Evolutionary conservation across 2,113 vertebrate genomes (phyloP).

Genomic region (Paedocypris sp.): DNA sequence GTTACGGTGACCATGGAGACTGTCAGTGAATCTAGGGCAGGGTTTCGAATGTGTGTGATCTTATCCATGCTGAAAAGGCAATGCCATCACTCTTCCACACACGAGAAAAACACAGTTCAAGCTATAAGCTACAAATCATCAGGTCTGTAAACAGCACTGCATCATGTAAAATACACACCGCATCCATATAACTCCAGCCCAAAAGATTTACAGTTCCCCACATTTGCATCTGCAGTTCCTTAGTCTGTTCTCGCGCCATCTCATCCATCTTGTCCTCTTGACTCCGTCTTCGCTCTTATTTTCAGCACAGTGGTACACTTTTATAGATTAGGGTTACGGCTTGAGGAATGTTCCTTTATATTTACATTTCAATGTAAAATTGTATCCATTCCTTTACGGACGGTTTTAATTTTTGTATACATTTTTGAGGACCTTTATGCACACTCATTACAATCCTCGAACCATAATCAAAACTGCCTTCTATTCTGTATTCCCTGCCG

Average conservation of each 20-base stretch:
- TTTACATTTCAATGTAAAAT: too few relatives aligned
- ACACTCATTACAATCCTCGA: too few relatives aligned
- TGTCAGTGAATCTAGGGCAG: slow-evolving; percentile 26
- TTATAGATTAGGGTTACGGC: background rate
- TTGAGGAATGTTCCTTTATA: background rate
- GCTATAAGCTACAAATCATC: slow-evolving; percentile 22
- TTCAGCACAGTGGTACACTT: background rate
- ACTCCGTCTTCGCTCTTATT: background rate
- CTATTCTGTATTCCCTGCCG: too few relatives aligned
- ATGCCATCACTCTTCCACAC: slow-evolving; percentile 1
- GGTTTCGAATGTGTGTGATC: slow-evolving; percentile 15
- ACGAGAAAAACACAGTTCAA: slow-evolving; percentile 1
- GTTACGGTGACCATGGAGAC: slow-evolving; percentile 8
- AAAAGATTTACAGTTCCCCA: background rate
- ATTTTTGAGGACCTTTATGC: too few relatives aligned
- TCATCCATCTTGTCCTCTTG: background rate
- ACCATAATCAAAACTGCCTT: too few relatives aligned
- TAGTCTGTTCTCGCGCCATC: background rate
- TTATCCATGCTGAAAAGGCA: background rate
- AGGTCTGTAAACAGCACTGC: background rate
- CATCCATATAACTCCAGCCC: background rate
- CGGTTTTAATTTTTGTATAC: too few relatives aligned
- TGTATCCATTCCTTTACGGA: too few relatives aligned
- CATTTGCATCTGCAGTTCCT: slow-evolving; percentile 5
- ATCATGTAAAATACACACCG: background rate